Conservation (phyloP, 1,140 invertebrate genomes). For the Orussus abietinus region DNA sequence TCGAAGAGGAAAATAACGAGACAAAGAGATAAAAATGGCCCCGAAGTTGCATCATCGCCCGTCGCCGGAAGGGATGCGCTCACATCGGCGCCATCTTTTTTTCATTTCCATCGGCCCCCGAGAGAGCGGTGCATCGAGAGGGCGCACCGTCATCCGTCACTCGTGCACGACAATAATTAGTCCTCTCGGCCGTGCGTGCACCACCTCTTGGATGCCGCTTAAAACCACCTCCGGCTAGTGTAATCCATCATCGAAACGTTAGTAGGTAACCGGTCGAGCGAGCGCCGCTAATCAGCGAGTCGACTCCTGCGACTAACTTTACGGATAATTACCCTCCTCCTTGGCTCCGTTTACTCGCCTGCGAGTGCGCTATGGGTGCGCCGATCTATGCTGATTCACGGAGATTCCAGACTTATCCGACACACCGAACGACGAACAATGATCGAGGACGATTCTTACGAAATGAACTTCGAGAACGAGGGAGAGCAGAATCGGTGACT, state of each 20-base stretch:
- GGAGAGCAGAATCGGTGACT: no score
- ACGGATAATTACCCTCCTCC: constrained; percentile 35
- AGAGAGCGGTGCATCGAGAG: not conserved
- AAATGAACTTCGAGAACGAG: no score
- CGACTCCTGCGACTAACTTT: constrained; percentile 14
- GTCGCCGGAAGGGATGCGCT: no score
- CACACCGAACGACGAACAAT: no score
- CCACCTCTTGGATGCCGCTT: constrained; percentile 31
- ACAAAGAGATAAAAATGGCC: not conserved
- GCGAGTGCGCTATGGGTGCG: no score
- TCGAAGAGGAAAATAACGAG: not conserved
- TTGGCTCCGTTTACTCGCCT: no score
- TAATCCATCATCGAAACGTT: constrained; percentile 45
- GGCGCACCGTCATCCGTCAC: constrained; percentile 23
- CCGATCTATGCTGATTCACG: no score
- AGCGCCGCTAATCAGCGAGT: constrained; percentile 37
- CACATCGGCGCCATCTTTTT: no score
- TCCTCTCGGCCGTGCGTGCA: constrained; percentile 17
- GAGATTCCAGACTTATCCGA: no score
- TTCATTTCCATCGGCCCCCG: no score
- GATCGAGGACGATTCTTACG: no score
- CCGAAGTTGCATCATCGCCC: not conserved
- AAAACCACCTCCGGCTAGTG: constrained; percentile 35
- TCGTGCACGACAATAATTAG: constrained; percentile 21
- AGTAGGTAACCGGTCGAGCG: constrained; percentile 29